Evolutionary conservation across 2,113 vertebrate species (phyloP).

Genomic region (Pogonocichla stellata): DNA sequence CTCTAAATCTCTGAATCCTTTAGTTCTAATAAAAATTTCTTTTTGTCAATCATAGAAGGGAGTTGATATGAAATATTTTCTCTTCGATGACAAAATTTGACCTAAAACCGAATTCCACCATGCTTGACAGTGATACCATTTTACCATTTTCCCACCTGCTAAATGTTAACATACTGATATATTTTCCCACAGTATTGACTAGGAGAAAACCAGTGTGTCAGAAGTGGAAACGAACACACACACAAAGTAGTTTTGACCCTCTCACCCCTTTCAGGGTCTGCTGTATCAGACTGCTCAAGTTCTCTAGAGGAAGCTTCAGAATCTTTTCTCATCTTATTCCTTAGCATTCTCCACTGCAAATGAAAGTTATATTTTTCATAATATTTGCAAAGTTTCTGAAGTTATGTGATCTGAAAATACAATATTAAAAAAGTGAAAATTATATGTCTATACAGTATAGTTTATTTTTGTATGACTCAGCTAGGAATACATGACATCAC

Average conservation of each 20-base stretch:
- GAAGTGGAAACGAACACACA: neutral
- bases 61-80: neutral
- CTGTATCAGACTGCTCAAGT: neutral
- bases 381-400: neutral
- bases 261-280: neutral
- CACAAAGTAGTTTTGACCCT: neutral
- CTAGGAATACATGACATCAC: neutral
- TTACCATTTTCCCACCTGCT: neutral
- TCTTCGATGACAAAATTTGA: neutral
- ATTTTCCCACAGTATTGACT: neutral
- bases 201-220: neutral
- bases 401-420: neutral
- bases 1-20: neutral
- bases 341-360: neutral
- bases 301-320: neutral
- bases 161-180: neutral
- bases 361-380: neutral
- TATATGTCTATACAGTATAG: neutral
- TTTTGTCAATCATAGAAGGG: neutral
- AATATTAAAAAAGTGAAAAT: neutral
- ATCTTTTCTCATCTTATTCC: neutral
- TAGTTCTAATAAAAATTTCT: neutral
- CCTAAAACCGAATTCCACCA: neutral
- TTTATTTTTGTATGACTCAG: neutral
- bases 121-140: neutral